Percentiles rank a stretch among this genome's conserved stretches.
Evolutionary conservation across 2,888 invertebrate genomes (phyloP).

Genomic region (Scaeva pyrastri): DNA sequence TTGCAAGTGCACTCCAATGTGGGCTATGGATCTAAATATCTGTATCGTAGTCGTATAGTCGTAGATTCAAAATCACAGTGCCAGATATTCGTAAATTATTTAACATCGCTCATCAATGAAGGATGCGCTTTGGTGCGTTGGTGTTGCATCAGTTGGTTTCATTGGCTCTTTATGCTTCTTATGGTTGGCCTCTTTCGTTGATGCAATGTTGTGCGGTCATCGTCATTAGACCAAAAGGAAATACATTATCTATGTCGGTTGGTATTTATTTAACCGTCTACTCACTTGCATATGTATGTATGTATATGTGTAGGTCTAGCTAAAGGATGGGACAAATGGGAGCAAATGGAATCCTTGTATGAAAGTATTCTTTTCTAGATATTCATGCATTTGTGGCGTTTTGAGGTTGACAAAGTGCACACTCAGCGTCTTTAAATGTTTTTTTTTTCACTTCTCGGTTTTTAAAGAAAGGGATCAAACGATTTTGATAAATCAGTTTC

Average conservation of each 20-base stretch:
- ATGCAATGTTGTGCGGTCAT: conserved; percentile 34
- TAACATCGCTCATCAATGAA: conserved; percentile 49
- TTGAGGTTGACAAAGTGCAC: neutral
- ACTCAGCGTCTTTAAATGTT: neutral
- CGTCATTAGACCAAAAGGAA: conserved; percentile 47
- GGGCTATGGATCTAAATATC: neutral
- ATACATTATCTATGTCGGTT: conserved; percentile 49
- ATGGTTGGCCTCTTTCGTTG: conserved; percentile 29
- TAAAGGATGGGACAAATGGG: neutral
- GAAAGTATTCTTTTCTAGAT: conserved; percentile 44
- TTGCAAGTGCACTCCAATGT: neutral
- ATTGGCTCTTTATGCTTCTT: conserved; percentile 4
- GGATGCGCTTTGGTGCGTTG: neutral
- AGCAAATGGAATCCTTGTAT: conserved; percentile 21
- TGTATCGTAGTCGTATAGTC: no score
- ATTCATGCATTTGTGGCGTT: conserved; percentile 2
- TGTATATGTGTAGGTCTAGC: no score
- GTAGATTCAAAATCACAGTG: conserved; percentile 43
- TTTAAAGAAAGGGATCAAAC: neutral
- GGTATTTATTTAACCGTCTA: conserved; percentile 35
- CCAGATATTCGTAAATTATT: conserved; percentile 67
- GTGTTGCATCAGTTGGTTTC: conserved; percentile 2
- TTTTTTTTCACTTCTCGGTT: no score
- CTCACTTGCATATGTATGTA: neutral
- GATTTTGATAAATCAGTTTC: no score